Evolutionary conservation across 2,888 invertebrate species (phyloP).

Genomic region (Galerucella pusilla): DNA sequence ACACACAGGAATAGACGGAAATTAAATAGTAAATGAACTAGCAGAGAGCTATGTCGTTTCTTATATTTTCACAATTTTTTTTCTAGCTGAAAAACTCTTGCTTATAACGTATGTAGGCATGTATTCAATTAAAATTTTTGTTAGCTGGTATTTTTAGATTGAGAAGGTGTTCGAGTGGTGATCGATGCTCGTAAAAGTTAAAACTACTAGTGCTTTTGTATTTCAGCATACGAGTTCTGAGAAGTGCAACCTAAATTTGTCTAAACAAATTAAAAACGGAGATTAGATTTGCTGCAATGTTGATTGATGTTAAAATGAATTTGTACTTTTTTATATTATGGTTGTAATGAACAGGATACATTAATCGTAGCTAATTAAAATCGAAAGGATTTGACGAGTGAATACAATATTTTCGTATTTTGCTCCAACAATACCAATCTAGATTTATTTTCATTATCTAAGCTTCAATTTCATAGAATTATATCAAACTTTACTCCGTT

Average conservation of each 20-base stretch:
- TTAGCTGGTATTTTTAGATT: slow-evolving; percentile 18
- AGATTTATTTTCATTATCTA: no score
- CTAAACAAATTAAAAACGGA: slow-evolving; percentile 1
- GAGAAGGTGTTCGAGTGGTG: slow-evolving; percentile 19
- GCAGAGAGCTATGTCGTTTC: no score
- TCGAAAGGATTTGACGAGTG: not conserved
- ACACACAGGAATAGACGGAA: no score
- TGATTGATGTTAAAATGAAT: not conserved
- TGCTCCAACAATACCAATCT: no score
- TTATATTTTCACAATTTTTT: no score
- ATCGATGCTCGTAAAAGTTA: slow-evolving; percentile 20
- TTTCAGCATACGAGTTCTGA: slow-evolving; percentile 1
- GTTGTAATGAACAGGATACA: not conserved
- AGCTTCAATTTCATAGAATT: no score
- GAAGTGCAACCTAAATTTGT: slow-evolving; percentile 7
- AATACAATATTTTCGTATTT: not conserved
- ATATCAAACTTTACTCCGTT: no score
- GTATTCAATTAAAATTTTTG: not conserved
- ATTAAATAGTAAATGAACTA: no score
- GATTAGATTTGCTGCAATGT: not conserved
- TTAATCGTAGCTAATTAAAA: not conserved
- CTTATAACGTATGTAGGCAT: not conserved
- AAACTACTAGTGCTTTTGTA: not conserved
- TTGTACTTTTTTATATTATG: not conserved
- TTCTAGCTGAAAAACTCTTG: no score